Evolutionary conservation across 2,113 vertebrate genomes (phyloP).

Genomic region (Ailurus styani): DNA sequence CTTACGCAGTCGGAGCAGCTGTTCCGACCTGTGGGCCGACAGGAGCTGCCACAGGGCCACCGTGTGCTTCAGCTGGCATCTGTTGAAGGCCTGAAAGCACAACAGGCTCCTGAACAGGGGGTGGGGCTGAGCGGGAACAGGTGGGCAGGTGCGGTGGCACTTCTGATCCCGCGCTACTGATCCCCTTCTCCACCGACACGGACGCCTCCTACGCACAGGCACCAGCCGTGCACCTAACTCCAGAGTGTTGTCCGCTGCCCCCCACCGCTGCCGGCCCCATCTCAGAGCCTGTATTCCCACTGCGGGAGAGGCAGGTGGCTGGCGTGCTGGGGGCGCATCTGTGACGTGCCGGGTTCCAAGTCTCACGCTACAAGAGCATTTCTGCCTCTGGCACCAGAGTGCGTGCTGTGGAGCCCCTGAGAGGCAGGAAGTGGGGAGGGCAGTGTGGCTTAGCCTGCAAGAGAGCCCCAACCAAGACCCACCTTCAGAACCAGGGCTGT

Average conservation of each 20-base stretch:
- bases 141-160: rapidly evolving
- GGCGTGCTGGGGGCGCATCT: rapidly evolving
- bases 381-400: rapidly evolving
- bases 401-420: not conserved
- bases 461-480: not conserved
- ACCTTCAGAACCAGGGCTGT: slow-evolving; percentile 88
- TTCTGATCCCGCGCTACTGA: not conserved
- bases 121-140: not conserved
- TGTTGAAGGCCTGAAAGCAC: slow-evolving; percentile 83
- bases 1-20: slow-evolving; percentile 87
- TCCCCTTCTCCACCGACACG: too few species aligned
- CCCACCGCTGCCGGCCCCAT: not conserved
- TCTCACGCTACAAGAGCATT: rapidly evolving
- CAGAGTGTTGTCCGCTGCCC: not conserved
- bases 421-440: not conserved
- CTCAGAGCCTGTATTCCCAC: too few species aligned
- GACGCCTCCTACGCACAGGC: too few species aligned
- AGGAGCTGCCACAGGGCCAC: slow-evolving; percentile 93
- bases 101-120: not conserved
- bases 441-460: too few species aligned
- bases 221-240: not conserved
- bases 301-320: rapidly evolving
- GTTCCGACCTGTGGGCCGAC: slow-evolving; percentile 89
- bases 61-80: slow-evolving; percentile 87
- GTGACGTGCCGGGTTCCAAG: not conserved